A percentile compares a stretch with the other conserved stretches of the same genome.
These are phyloP conservation scores for Acrocephalus kingi DNA, from an alignment of 2,113 vertebrate species.

Conservation along the genomic window DNA sequence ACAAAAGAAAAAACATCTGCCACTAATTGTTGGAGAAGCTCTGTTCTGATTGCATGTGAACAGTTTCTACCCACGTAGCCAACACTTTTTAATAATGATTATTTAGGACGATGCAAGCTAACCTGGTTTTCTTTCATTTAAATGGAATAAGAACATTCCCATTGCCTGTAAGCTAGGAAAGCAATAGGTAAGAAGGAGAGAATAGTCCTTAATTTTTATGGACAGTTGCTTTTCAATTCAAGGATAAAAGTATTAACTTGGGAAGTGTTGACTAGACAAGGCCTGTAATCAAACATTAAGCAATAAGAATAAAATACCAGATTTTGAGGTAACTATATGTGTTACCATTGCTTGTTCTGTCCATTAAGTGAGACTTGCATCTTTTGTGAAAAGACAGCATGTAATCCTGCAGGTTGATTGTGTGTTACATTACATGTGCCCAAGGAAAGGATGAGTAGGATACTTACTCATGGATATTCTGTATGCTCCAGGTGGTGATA, in stretches of 20 bases:
- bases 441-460: neutral
- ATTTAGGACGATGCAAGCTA: neutral
- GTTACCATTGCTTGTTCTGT: neutral
- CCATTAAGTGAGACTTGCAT: neutral
- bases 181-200: neutral
- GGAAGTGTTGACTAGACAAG: neutral
- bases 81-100: neutral
- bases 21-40: neutral
- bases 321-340: neutral
- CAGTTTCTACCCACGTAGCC: neutral
- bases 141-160: neutral
- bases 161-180: neutral
- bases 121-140: neutral
- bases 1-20: neutral
- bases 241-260: neutral
- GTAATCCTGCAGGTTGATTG: neutral
- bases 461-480: neutral
- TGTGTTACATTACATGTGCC: neutral
- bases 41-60: neutral
- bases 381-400: neutral
- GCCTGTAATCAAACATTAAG: neutral
- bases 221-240: neutral
- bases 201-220: neutral
- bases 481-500: accelerated
- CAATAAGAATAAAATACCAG: neutral